Evolutionary conservation across 2,888 invertebrate species (phyloP), one percentile per base, ranked within the genome.

Genomic region (Drosophila phalerata): DNA sequence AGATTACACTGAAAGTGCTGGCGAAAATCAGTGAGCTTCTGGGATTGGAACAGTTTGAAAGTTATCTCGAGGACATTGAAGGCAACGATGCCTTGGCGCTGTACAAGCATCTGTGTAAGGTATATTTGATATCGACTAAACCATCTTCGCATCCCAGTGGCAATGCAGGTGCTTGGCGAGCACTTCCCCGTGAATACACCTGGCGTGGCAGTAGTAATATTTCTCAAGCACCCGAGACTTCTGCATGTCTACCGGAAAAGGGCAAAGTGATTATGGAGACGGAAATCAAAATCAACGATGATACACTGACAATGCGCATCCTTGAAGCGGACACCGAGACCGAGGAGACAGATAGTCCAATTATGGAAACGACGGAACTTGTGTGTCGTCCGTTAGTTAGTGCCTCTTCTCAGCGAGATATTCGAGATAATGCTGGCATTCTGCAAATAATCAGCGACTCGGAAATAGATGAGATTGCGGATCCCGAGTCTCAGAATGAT

Each of bases 281-380:
- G 0, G 97, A 97, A 93, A 96, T 97, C 28, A 95, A 96, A 86
- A 95, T 97, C 74, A 95, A 96, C 88, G 95, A 96, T 13, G 96
- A 96, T 69, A 96, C 96, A 0, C 95, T 97, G 37, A 97, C 96
- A 0, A 97, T 97, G 96, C 96, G 97, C 37, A 96, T 97, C 60
- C 93, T 97, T 22, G 97, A 97, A 49, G 92, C 91, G 22, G 92
- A 92, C 37, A 92, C 92, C 11, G 92, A 92, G 48, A 93, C 88
- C 47, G 90, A 88, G 42, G 89, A 90, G 73, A 80, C 69, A 62
- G 89, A 73, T 22, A 85, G 93, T 66, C 93, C 93, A 1, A 64
- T 76, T 1, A 51, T 79, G 6, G 69, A 40, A n/a, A 15, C 25
- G 11, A 5, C 66, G 9, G 83, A 91, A 2, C 69, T 91, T 2